Base-by-base conservation (phyloP, 1,140 invertebrate genomes). In the Choristoneura fumiferana region DNA sequence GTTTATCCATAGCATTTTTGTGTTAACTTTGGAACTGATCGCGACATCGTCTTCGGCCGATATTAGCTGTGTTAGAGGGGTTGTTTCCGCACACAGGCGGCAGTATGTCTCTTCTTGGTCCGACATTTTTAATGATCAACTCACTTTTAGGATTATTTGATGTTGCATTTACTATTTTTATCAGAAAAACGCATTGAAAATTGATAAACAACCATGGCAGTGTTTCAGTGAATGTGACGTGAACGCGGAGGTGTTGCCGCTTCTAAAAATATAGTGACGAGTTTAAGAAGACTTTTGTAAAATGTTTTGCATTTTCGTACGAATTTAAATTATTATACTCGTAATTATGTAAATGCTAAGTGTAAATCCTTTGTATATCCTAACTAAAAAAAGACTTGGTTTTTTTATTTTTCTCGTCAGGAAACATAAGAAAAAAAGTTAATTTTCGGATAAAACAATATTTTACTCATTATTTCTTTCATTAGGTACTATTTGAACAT, bases 1-100 rank as follows among this genome's bases (percentile, higher is more conserved):
- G 57, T 87, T 89, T 65, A 89, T 87, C 81, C 84, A 89, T 8
- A 63, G 60, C 71, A 89, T 71, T 67, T 89, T 89, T 1, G 71
- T 78, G 5, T 63, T 57, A 39, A 89, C 73, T 67, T 87, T 89
- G 0, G 83, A 83, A 34, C 60, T 76, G 9, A 77, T 45, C 1
- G 75, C 80, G n/a, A 79, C 78, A 36, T 77, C 77, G 61, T 81
- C 78, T 1, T 81, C 72, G 3, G 77, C 60, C 0, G 65, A 64
- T 65, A 89, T 76, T 45, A 89, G 65, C 53, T 82, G 73, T 10
- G 54, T 52, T 59, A 63, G 66, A 1, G 77, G 72, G 1, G 84
- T 86, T 34, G 67, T 73, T 66, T 89, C 84, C 0, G 86, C 86
- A 58, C 86, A 89, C 5, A 89, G 67, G 9, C 86, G 71, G 57